Conservation (phyloP, 1,140 invertebrate species). For the Dreissena rostriformis region DNA sequence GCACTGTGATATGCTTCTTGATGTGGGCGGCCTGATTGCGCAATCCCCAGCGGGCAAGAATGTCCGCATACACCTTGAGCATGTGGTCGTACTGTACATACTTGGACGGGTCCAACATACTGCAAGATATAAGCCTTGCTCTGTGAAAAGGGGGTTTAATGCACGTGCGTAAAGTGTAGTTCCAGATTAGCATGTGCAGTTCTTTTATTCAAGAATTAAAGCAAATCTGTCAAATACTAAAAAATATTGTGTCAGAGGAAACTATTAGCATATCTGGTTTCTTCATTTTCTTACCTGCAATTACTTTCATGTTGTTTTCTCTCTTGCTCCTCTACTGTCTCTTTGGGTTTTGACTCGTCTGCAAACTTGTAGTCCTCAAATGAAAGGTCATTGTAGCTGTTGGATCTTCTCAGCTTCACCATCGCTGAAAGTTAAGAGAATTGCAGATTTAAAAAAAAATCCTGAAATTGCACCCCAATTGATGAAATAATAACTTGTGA, state of each 20-base stretch:
- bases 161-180: too few species aligned
- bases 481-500: too few species aligned
- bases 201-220: too few species aligned
- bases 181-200: too few species aligned
- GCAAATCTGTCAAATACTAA: too few species aligned
- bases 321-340: conserved; percentile 72
- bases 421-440: conserved; percentile 77
- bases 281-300: conserved; percentile 68
- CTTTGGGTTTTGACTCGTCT: conserved; percentile 84
- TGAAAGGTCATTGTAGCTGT: conserved; percentile 88
- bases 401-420: conserved; percentile 90
- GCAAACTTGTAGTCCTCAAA: conserved; percentile 83
- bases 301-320: conserved; percentile 73
- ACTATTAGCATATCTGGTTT: too few species aligned
- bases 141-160: too few species aligned
- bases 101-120: conserved; percentile 84
- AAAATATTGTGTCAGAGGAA: too few species aligned
- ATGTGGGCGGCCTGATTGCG: conserved; percentile 91
- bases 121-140: conserved; percentile 70
- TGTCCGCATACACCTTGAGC: conserved; percentile 93
- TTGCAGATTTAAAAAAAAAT: too few species aligned
- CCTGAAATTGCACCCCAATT: too few species aligned
- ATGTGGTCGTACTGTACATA: conserved; percentile 90
- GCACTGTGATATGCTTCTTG: conserved; percentile 88
- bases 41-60: conserved; percentile 92